Percentiles rank a stretch among this genome's conserved stretches.
These are phyloP conservation scores for Pocillopora grandis DNA, from an alignment of 92 coral and sea anemone species.

Conservation along the genomic window DNA sequence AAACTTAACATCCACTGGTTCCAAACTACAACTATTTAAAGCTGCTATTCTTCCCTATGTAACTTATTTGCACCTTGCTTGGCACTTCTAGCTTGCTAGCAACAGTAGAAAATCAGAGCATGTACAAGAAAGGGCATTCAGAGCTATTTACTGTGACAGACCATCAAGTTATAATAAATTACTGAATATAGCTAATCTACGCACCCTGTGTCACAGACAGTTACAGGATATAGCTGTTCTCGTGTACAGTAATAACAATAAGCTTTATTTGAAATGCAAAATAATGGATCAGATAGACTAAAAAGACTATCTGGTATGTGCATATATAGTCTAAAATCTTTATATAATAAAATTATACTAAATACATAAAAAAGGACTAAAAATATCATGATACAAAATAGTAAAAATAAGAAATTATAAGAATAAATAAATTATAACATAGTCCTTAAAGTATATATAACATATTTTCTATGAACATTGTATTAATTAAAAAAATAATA, in stretches of 20 bases:
- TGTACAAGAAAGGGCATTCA: constrained; percentile 1
- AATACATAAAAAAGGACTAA: too few relatives aligned
- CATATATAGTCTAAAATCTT: too few relatives aligned
- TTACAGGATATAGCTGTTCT: constrained; percentile 29
- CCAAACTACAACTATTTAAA: constrained; percentile 34
- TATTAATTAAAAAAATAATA: too few relatives aligned
- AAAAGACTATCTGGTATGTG: too few relatives aligned
- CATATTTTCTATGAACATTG: too few relatives aligned
- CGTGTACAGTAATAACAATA: neutral
- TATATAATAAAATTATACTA: too few relatives aligned
- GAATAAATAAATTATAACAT: too few relatives aligned
- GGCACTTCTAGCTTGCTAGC: constrained; percentile 16
- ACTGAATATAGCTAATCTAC: constrained; percentile 12
- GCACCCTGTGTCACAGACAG: constrained; percentile 21
- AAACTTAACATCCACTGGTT: neutral
- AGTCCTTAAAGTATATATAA: too few relatives aligned
- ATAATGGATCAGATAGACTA: too few relatives aligned
- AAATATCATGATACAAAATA: too few relatives aligned
- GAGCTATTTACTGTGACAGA: constrained; percentile 43
- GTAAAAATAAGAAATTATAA: too few relatives aligned
- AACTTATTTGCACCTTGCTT: neutral
- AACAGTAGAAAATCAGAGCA: neutral
- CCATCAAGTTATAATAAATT: constrained; percentile 8
- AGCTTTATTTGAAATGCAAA: too few relatives aligned
- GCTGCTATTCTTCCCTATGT: constrained; percentile 34